phyloP scores from a whole-genome alignment of 2,888 invertebrate species.

The Catocala fraxini region DNA sequence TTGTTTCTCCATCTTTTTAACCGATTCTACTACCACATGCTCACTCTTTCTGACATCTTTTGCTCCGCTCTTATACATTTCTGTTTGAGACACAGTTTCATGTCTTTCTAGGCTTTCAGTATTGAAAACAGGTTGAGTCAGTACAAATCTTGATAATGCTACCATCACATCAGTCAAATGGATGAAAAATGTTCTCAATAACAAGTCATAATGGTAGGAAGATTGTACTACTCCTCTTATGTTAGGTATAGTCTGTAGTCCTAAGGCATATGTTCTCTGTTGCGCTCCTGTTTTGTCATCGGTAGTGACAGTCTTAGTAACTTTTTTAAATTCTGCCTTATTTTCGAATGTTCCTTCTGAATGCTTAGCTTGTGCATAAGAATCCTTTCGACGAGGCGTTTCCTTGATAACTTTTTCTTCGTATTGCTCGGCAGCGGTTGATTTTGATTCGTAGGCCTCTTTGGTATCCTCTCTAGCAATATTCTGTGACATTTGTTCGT shows the following conservation, averaged over 20 bases:
- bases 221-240: conserved; percentile 70
- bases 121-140: conserved; percentile 64
- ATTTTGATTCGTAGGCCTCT: conserved; percentile 37
- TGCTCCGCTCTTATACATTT: conserved; percentile 13
- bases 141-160: conserved; percentile 74
- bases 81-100: conserved; percentile 13
- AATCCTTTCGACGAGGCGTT: conserved; percentile 30
- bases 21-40: conserved; percentile 17
- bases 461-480: conserved; percentile 27
- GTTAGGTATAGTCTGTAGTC: conserved; percentile 76
- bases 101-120: conserved; percentile 17
- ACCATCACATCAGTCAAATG: conserved; percentile 84
- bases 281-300: conserved; percentile 50
- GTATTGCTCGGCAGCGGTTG: conserved; percentile 46
- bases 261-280: conserved; percentile 69
- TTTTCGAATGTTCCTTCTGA: conserved; percentile 25
- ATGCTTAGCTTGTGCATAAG: conserved; percentile 16
- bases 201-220: conserved; percentile 69
- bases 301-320: conserved; percentile 19
- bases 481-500: conserved; percentile 18
- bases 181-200: conserved; percentile 80
- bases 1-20: conserved; percentile 16
- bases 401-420: conserved; percentile 49
- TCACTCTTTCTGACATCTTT: conserved; percentile 22
- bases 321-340: conserved; percentile 24